Percentiles rank a stretch among this genome's conserved stretches.
Conservation (phyloP, 2,797 vertebrate genomes). For the Fistularia tabacaria region DNA sequence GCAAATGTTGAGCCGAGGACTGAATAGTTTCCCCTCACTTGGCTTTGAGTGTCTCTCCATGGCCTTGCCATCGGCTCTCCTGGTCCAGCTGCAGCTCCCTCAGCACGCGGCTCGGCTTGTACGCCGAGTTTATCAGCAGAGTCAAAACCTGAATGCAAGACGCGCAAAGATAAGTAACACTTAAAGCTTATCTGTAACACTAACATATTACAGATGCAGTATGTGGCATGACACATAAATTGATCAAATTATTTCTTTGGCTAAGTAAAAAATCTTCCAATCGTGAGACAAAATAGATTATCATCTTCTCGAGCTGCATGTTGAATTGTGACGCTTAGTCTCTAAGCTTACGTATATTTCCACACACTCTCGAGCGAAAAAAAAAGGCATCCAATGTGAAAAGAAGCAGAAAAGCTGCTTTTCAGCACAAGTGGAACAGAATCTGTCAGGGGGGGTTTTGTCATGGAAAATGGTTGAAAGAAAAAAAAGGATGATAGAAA, state of each 20-base stretch:
- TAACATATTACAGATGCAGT: too few relatives aligned
- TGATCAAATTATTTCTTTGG: not conserved
- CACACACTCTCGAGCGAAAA: too few relatives aligned
- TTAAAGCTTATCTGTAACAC: conserved; percentile 5
- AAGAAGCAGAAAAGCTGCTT: too few relatives aligned
- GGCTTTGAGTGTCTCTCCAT: conserved; percentile 96
- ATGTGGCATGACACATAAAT: not conserved
- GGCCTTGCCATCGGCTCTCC: conserved; percentile 91
- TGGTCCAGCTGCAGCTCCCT: conserved; percentile 95
- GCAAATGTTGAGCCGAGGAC: conserved; percentile 19
- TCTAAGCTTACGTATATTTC: too few relatives aligned
- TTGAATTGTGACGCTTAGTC: too few relatives aligned
- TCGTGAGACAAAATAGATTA: too few relatives aligned
- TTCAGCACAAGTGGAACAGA: too few relatives aligned
- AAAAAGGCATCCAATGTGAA: too few relatives aligned
- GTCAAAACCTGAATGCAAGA: conserved; percentile 84
- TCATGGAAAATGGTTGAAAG: conserved; percentile 1
- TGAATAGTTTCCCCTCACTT: conserved; percentile 80
- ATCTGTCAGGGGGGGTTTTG: too few relatives aligned
- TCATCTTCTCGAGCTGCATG: too few relatives aligned
- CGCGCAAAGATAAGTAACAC: conserved; percentile 5
- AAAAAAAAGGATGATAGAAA: not conserved
- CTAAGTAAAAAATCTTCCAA: too few relatives aligned
- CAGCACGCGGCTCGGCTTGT: conserved; percentile 96
- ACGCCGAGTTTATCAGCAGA: conserved; percentile 94